Evolutionary conservation across 2,888 invertebrate genomes (phyloP).

Genomic region (Caenorhabditis sp.): DNA sequence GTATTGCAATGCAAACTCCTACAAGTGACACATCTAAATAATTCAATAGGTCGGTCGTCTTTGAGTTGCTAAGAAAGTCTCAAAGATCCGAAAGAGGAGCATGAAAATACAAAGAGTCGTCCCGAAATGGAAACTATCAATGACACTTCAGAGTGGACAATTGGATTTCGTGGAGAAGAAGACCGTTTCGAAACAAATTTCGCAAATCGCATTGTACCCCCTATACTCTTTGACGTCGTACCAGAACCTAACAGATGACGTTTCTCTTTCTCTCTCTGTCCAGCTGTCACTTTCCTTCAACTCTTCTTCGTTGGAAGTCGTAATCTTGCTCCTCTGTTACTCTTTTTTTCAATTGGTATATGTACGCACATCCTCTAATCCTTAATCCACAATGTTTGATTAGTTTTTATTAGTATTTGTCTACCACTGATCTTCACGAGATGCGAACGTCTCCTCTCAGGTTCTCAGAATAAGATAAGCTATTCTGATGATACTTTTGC

Average conservation of each 20-base stretch:
- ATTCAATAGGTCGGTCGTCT: conserved; percentile 41
- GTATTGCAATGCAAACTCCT: conserved; percentile 46
- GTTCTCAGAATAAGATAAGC: too few relatives aligned
- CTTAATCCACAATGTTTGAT: conserved; percentile 32
- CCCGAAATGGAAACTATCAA: conserved; percentile 49
- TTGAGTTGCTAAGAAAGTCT: conserved; percentile 54
- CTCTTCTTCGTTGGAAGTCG: conserved; percentile 10
- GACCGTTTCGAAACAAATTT: conserved; percentile 36
- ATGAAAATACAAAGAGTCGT: conserved; percentile 11
- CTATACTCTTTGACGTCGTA: conserved; percentile 37
- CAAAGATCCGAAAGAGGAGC: conserved; percentile 31
- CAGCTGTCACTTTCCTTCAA: conserved; percentile 17
- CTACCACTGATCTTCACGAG: neutral
- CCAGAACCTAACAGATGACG: conserved; percentile 29
- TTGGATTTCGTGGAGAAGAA: conserved; percentile 27
- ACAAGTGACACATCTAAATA: conserved; percentile 53
- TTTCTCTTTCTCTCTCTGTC: conserved; percentile 1
- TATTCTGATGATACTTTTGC: neutral
- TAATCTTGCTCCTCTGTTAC: conserved; percentile 28
- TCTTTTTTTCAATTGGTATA: neutral
- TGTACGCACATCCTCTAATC: conserved; percentile 16
- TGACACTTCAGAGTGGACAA: conserved; percentile 44
- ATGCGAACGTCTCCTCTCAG: neutral
- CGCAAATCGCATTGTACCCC: conserved; percentile 44
- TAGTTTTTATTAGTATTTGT: conserved; percentile 24